These are phyloP conservation scores for Lutjanus erythropterus DNA, from an alignment of 2,113 vertebrate genomes.

Conservation along the genomic window DNA sequence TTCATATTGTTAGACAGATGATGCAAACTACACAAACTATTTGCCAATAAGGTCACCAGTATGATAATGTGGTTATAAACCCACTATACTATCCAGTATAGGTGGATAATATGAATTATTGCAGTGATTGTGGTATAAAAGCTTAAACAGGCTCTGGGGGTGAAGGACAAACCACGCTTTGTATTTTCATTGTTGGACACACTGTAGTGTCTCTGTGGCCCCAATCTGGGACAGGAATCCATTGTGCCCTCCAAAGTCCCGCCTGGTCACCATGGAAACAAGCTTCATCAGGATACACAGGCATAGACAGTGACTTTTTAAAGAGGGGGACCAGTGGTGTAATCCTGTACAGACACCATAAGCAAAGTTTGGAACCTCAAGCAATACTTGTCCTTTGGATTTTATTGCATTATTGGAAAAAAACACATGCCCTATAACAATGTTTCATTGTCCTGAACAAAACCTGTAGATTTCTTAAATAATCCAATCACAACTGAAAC, in stretches of 20 bases:
- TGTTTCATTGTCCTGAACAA: background rate
- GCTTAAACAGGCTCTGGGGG: conserved; percentile 1
- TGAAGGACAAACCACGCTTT: conserved; percentile 63
- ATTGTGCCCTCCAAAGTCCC: conserved; percentile 63
- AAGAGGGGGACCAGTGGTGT: background rate
- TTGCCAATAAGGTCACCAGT: background rate
- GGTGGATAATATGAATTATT: background rate
- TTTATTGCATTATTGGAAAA: too few species aligned
- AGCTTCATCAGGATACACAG: conserved; percentile 28
- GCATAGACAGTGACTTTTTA: conserved; percentile 2
- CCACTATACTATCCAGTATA: background rate
- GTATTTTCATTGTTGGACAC: conserved; percentile 62
- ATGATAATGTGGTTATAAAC: background rate
- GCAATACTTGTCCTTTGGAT: too few species aligned
- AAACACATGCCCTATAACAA: background rate
- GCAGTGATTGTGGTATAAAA: background rate
- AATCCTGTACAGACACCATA: background rate
- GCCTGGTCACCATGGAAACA: conserved; percentile 61
- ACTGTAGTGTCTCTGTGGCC: conserved; percentile 57
- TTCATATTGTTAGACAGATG: background rate
- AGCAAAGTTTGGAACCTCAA: too few species aligned
- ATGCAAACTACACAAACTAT: background rate
- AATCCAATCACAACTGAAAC: background rate
- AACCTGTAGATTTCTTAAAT: background rate
- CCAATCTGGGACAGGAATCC: conserved; percentile 73